Conservation (phyloP, 2,113 vertebrate genomes). For the Oryzias melastigma region DNA sequence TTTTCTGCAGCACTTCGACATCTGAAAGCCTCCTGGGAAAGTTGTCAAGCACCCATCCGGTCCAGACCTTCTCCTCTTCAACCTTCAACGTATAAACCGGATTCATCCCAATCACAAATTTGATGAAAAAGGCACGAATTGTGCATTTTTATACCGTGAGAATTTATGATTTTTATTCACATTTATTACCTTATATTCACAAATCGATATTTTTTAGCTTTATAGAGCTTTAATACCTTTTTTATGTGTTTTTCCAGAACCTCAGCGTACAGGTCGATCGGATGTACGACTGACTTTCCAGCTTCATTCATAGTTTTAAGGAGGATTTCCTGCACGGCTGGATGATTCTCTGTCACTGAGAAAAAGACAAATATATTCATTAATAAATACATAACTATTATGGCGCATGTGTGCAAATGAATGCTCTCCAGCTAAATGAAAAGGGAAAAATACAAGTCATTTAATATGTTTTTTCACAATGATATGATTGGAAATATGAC, state of each 20-base stretch:
- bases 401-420: not conserved
- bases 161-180: too few species aligned
- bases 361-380: conserved; percentile 16
- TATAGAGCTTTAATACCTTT: conserved; percentile 72
- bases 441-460: too few species aligned
- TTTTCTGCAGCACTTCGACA: conserved; percentile 73
- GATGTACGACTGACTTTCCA: conserved; percentile 43
- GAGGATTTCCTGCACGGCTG: conserved; percentile 79
- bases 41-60: conserved; percentile 92
- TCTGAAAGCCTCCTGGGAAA: conserved; percentile 79
- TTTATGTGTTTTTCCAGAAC: conserved; percentile 71
- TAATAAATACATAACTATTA: not conserved
- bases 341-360: conserved; percentile 80
- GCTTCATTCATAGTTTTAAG: conserved; percentile 65
- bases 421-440: conserved; percentile 14
- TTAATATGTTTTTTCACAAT: too few species aligned
- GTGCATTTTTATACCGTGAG: too few species aligned
- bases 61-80: conserved; percentile 64
- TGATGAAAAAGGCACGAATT: too few species aligned
- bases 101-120: not conserved
- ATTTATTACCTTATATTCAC: too few species aligned
- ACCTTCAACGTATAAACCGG: conserved; percentile 55
- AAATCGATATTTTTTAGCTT: not conserved
- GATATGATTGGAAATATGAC: too few species aligned
- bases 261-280: conserved; percentile 67